Conservation (phyloP, 2,113 vertebrate species). For the Rhabdomys dilectus region DNA sequence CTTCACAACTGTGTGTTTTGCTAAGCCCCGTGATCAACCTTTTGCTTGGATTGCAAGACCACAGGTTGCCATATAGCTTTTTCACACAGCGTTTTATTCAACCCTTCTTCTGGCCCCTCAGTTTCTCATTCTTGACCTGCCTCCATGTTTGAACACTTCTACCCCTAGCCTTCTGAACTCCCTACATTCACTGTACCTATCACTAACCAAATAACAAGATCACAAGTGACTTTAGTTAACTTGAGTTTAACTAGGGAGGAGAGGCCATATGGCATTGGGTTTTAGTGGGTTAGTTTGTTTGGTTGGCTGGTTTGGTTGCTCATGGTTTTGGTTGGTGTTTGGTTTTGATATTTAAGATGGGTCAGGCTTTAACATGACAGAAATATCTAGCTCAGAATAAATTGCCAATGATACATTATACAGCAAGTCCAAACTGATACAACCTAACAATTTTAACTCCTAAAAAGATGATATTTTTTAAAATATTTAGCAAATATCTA, state of each 20-base stretch:
- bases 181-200: not conserved
- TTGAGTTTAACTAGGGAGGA: not conserved
- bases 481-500: slow-evolving; percentile 5
- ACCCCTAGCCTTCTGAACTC: not conserved
- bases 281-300: not conserved
- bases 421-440: not conserved
- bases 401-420: not conserved
- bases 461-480: not conserved
- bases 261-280: not conserved
- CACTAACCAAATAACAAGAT: not conserved
- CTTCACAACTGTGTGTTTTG: not conserved
- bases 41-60: not conserved
- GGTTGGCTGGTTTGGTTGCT: not conserved
- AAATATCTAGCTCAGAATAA: not conserved
- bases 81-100: not conserved
- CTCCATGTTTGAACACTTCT: not conserved
- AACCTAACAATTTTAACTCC: slow-evolving; percentile 3
- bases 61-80: not conserved
- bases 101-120: not conserved
- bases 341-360: not conserved
- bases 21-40: not conserved
- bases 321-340: not conserved
- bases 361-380: not conserved
- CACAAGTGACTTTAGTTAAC: not conserved
- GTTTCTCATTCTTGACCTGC: no score